Percentiles rank a stretch among this genome's conserved stretches.
Conservation (phyloP, 2,797 vertebrate genomes). For the Enteromius treurensis region DNA sequence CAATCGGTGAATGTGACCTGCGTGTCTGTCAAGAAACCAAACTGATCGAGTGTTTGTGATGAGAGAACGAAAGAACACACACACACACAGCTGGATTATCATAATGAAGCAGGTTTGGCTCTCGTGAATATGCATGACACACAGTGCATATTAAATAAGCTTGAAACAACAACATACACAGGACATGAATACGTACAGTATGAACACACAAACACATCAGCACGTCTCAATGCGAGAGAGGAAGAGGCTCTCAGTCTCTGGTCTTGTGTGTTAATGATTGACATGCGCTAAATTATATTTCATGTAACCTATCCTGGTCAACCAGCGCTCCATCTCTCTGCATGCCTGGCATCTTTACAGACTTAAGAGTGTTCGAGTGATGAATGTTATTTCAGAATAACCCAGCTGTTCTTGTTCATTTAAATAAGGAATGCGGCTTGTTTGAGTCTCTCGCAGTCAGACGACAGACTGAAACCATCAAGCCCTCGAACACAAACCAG, state of each 20-base stretch:
- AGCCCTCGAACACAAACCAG: constrained; percentile 10
- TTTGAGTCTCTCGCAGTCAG: not conserved
- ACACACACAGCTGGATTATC: not conserved
- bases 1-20: not conserved
- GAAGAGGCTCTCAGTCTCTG: not conserved
- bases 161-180: not conserved
- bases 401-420: not conserved
- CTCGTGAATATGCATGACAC: not conserved
- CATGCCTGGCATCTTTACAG: not conserved
- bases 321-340: not conserved
- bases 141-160: not conserved
- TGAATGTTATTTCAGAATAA: not conserved
- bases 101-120: not conserved
- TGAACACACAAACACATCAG: not conserved
- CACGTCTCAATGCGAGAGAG: not conserved
- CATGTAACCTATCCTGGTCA: not conserved
- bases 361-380: not conserved
- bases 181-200: not conserved
- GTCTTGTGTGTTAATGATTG: not conserved
- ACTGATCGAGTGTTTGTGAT: not conserved
- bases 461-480: constrained; percentile 34
- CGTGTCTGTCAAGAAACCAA: not conserved
- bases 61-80: not conserved
- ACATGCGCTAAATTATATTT: not conserved
- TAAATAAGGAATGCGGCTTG: not conserved